Conservation (phyloP, 2,113 vertebrate genomes). For the Crotalus helleri region DNA sequence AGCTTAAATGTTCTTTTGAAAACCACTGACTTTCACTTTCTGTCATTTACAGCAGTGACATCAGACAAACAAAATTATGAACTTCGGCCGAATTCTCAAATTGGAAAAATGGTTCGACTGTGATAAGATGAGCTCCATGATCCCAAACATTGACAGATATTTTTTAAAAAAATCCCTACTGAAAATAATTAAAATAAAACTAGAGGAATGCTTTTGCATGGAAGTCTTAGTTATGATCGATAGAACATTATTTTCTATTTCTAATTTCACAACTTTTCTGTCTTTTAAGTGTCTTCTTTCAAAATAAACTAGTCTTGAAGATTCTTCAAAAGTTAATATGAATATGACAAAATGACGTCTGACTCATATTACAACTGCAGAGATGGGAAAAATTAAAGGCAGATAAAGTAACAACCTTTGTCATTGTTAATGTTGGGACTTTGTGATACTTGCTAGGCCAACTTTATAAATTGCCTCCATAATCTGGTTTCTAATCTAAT, state of each 20-base stretch:
- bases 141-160: not conserved
- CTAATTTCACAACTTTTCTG: not conserved
- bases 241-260: not conserved
- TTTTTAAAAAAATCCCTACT: not conserved
- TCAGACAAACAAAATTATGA: not conserved
- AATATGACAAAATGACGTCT: not conserved
- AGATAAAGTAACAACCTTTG: not conserved
- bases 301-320: not conserved
- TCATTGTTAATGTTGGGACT: not conserved
- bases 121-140: not conserved
- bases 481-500: not conserved
- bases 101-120: not conserved
- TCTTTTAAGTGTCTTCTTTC: not conserved
- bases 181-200: not conserved
- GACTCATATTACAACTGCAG: not conserved
- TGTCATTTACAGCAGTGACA: not conserved
- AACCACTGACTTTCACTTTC: not conserved
- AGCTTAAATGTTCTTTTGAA: not conserved
- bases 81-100: not conserved
- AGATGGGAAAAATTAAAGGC: not conserved
- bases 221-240: not conserved
- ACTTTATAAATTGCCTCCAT: not conserved
- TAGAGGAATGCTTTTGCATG: not conserved
- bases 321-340: not conserved
- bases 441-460: not conserved